Evolutionary conservation across 2,888 invertebrate species (phyloP).

Genomic region (Amblyjoppa fuscipennis): DNA sequence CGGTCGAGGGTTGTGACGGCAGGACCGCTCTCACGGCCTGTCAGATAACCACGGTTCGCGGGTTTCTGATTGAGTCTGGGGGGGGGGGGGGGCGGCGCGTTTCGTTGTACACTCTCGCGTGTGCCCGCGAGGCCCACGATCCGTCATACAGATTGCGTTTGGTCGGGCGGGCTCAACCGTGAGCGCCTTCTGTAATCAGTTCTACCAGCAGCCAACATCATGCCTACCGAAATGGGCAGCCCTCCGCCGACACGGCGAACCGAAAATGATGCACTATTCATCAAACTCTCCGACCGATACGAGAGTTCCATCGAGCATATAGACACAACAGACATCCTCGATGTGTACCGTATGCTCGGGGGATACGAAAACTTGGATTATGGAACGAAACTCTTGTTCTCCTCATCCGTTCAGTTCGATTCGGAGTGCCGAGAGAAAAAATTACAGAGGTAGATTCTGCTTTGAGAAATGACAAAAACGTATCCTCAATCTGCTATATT

Average conservation of each 20-base stretch:
- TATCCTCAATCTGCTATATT: neutral
- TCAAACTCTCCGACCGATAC: conserved; percentile 45
- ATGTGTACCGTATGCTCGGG: neutral
- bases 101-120: conserved; percentile 54
- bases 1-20: conserved; percentile 30
- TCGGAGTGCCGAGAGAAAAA: neutral
- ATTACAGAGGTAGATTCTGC: neutral
- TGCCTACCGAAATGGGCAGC: conserved; percentile 47
- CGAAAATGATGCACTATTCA: conserved; percentile 59
- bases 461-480: neutral
- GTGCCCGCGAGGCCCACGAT: conserved; percentile 64
- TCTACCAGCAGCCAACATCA: conserved; percentile 56
- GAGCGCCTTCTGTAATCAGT: conserved; percentile 74
- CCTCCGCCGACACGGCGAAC: conserved; percentile 34
- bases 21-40: conserved; percentile 40
- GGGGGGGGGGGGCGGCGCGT: conserved; percentile 2
- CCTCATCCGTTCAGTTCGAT: neutral
- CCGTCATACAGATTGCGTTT: conserved; percentile 71
- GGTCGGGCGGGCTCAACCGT: conserved; percentile 67
- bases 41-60: conserved; percentile 70
- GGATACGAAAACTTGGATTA: neutral
- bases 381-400: neutral
- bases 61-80: conserved; percentile 75
- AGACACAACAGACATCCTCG: conserved; percentile 25
- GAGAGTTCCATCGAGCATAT: conserved; percentile 35